A percentile compares a stretch with the other conserved stretches of the same genome.
phyloP scores from a whole-genome alignment of 1,140 invertebrate genomes.

The Nasonia giraulti region DNA sequence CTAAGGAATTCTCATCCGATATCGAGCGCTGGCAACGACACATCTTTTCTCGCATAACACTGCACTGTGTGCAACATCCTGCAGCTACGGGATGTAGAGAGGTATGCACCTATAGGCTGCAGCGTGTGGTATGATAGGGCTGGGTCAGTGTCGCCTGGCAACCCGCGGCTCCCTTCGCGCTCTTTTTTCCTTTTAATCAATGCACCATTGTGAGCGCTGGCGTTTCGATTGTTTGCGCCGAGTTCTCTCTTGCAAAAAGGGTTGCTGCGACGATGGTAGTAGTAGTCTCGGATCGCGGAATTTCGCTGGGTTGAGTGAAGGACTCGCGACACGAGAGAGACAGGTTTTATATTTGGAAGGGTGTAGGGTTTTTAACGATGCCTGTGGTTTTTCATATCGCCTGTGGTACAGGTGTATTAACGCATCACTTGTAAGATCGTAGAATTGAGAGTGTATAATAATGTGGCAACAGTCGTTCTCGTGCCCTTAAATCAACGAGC shows the following conservation, averaged over 20 bases:
- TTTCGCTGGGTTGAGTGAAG: too few species aligned
- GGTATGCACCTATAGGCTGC: not conserved
- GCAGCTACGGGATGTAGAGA: not conserved
- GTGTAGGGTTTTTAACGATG: too few species aligned
- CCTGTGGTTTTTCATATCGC: too few species aligned
- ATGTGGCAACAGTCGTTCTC: not conserved
- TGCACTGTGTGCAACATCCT: not conserved
- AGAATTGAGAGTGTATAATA: too few species aligned
- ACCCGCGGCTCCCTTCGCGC: slow-evolving; percentile 55
- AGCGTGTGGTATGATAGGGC: not conserved
- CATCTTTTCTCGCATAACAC: not conserved
- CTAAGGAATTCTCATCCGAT: slow-evolving; percentile 26
- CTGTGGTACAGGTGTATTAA: too few species aligned
- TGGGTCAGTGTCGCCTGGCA: slow-evolving; percentile 64
- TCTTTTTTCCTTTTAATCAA: slow-evolving; percentile 64
- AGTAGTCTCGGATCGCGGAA: too few species aligned
- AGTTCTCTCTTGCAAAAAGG: slow-evolving; percentile 35
- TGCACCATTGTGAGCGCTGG: slow-evolving; percentile 57
- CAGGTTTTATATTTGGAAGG: too few species aligned
- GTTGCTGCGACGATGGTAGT: not conserved
- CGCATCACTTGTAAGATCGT: too few species aligned
- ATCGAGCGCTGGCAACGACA: slow-evolving; percentile 24
- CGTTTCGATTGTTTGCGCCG: slow-evolving; percentile 61
- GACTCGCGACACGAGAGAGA: too few species aligned
- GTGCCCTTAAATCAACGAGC: not conserved